These are phyloP conservation scores for Polypterus bichir DNA, from an alignment of 2,113 vertebrate genomes.

Conservation along the genomic window DNA sequence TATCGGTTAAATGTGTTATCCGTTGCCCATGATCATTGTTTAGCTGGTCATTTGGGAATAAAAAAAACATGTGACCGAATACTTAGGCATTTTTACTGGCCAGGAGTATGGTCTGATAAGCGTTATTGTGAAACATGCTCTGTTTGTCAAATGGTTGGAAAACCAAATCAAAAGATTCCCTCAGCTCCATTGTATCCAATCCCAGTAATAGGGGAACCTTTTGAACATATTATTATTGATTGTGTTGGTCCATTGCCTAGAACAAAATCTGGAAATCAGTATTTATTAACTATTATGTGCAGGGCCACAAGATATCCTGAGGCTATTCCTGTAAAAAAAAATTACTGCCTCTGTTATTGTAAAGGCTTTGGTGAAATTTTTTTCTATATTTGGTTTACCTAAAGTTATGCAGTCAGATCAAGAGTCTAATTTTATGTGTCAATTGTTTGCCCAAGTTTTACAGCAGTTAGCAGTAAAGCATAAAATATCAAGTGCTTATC, in stretches of 20 bases:
- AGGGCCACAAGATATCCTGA: conserved; percentile 12
- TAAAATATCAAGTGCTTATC: no score
- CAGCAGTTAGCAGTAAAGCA: background rate
- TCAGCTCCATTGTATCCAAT: conserved; percentile 10
- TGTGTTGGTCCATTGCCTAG: conserved; percentile 2
- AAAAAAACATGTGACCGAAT: conserved; percentile 6
- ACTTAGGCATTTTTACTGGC: conserved; percentile 14
- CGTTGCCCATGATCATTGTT: conserved; percentile 4
- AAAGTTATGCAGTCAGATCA: background rate
- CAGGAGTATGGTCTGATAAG: background rate
- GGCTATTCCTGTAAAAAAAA: background rate
- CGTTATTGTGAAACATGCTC: background rate
- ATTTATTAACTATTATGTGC: conserved; percentile 11
- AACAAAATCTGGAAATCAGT: conserved; percentile 10
- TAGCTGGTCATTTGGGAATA: conserved; percentile 10
- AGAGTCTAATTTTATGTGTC: conserved; percentile 7
- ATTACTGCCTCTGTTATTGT: background rate
- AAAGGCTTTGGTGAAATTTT: conserved; percentile 9
- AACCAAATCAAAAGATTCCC: no score
- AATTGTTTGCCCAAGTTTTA: background rate
- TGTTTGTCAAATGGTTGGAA: no score
- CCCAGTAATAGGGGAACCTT: background rate
- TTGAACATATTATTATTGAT: conserved; percentile 8
- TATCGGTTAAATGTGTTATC: background rate
- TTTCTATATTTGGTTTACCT: conserved; percentile 5